Base-by-base conservation (phyloP, 2,888 invertebrate genomes). In the Yponomeuta malinellus region DNA sequence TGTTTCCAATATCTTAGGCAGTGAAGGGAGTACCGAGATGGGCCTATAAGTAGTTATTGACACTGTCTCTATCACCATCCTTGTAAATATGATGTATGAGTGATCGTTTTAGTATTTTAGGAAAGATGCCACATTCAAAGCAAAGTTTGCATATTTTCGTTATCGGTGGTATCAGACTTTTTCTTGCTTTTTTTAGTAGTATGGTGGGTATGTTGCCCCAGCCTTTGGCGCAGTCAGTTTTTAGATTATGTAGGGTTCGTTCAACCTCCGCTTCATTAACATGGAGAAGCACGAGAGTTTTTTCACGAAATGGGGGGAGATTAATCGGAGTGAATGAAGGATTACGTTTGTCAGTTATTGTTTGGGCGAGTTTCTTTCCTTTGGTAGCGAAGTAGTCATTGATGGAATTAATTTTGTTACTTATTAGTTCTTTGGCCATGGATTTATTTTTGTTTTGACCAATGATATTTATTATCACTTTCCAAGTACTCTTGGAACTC, bases 11-110 rank as follows among this genome's bases (percentile, higher is more conserved):
- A 70, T 70, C 37, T 70, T 70, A 3, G 70, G 63, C 2, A 70
- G n/a, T 37, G 70, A 4, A 9, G 63, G 63, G 0, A 70, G 63
- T 1, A 63, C 43, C 3, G 70, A 70, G 10, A 70, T 70, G 8
- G 63, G 70, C 70, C 70, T 63, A 70, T 23, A 23, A 23, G 23
- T 70, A 70, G 37, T 70, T 70, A n/a, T 63, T 29, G 23, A 63
- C 63, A 70, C 63, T 37, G 29, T 70, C 70, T 43, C 70, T 63
- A 43, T 63, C n/a, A 1, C 70, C 70, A 48, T 33, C 43, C 70
- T 70, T 70, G 48, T 70, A 48, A 6, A 70, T 70, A 37, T 63
- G 70, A 12, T 63, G 63, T 31, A 70, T 48, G 10, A 70, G 15
- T 2, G 37, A 31, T 10, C 33, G 9, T 63, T 70, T 69, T 2